A percentile compares a stretch with the other conserved stretches of the same genome.
phyloP scores from a whole-genome alignment of 1,140 invertebrate species.

The Drosophila kepulauana region DNA sequence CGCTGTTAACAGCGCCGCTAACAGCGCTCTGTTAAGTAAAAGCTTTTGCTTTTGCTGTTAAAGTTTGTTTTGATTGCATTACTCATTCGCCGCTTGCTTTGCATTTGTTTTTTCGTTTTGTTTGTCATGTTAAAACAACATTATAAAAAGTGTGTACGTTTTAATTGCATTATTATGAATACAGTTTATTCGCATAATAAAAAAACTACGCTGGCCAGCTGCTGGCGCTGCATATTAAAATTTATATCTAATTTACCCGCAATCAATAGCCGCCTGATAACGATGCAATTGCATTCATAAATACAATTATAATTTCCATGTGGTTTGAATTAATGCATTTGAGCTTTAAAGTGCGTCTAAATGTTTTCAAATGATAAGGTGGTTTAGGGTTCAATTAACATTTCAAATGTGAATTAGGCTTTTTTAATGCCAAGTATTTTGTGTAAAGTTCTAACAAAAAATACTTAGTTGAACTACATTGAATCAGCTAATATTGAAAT shows the following conservation, averaged over 20 bases:
- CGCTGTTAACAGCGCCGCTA: conserved; percentile 52
- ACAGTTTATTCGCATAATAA: not conserved
- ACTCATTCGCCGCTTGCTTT: not conserved
- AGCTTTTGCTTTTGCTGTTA: conserved; percentile 41
- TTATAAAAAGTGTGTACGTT: not conserved
- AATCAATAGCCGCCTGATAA: conserved; percentile 1
- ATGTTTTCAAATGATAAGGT: not conserved
- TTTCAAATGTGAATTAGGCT: too few relatives aligned
- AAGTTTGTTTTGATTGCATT: conserved; percentile 8
- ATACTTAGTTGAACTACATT: too few relatives aligned
- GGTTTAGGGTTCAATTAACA: not conserved
- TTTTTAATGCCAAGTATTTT: too few relatives aligned
- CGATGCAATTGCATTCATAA: conserved; percentile 1
- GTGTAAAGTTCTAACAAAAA: too few relatives aligned
- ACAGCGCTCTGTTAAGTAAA: conserved; percentile 31
- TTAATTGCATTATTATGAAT: conserved; percentile 15
- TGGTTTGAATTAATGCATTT: conserved; percentile 2
- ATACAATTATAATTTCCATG: not conserved
- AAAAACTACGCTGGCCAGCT: too few relatives aligned
- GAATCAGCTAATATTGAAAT: too few relatives aligned
- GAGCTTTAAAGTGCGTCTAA: not conserved
- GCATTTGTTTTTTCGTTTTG: not conserved
- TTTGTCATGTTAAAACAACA: not conserved
- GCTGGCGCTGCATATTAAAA: not conserved
- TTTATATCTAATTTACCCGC: conserved; percentile 11